A percentile compares a stretch with the other conserved stretches of the same genome.
phyloP scores from a whole-genome alignment of 2,797 vertebrate species.

The Danio aesculapii region DNA sequence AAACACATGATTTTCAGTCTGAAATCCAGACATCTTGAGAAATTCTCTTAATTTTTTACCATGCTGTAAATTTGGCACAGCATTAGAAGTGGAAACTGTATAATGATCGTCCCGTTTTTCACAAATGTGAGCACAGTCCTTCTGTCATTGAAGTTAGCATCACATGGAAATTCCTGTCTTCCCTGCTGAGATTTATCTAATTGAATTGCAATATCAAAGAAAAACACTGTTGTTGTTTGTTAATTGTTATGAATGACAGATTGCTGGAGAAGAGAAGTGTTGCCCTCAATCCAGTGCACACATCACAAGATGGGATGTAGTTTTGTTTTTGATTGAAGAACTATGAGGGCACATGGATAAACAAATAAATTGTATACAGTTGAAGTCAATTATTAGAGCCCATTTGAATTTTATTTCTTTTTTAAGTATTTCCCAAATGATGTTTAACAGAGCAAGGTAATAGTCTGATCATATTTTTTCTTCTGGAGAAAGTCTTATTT shows the following conservation, averaged over 20 bases:
- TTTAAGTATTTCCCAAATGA: too few species aligned
- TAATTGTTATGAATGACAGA: neutral
- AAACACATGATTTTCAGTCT: too few species aligned
- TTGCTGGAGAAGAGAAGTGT: neutral
- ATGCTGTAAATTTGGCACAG: neutral
- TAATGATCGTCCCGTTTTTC: neutral
- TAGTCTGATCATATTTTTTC: too few species aligned
- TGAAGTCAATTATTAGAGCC: too few species aligned
- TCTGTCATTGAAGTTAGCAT: neutral
- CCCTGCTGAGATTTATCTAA: neutral
- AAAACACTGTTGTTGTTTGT: neutral
- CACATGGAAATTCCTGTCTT: neutral
- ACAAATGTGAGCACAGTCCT: neutral
- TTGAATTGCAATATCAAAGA: neutral
- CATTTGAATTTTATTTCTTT: too few species aligned
- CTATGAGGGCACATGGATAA: neutral
- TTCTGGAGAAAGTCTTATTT: too few species aligned
- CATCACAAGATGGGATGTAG: too few species aligned
- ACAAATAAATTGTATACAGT: neutral
- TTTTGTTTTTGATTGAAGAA: constrained; percentile 2
- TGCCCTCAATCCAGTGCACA: neutral
- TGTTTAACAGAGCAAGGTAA: too few species aligned
- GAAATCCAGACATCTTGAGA: too few species aligned
- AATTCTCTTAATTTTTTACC: too few species aligned
- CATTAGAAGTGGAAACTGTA: neutral